phyloP scores from a whole-genome alignment of 1,140 invertebrate species.

The Galleria mellonella region DNA sequence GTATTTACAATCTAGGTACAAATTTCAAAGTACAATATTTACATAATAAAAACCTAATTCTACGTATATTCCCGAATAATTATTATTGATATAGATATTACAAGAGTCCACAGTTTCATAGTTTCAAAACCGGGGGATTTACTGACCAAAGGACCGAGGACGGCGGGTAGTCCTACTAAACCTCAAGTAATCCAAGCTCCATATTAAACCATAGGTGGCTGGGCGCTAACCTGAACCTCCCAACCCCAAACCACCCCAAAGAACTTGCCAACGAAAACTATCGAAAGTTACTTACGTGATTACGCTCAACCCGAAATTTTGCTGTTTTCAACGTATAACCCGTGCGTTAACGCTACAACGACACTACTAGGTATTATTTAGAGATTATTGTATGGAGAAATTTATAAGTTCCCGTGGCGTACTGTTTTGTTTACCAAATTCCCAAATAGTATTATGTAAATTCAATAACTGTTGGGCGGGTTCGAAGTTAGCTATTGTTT shows the following conservation, averaged over 20 bases:
- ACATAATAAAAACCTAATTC: too few relatives aligned
- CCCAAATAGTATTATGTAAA: conserved; percentile 47
- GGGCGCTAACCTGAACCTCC: conserved; percentile 41
- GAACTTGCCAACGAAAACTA: conserved; percentile 53
- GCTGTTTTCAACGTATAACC: conserved; percentile 38
- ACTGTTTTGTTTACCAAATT: conserved; percentile 30
- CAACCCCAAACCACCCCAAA: conserved; percentile 34
- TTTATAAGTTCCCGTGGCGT: conserved; percentile 44
- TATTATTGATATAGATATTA: too few relatives aligned
- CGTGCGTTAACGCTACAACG: conserved; percentile 25
- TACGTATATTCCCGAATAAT: too few relatives aligned
- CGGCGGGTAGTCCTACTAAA: conserved; percentile 42
- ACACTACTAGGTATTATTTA: conserved; percentile 32
- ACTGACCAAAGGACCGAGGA: conserved; percentile 46
- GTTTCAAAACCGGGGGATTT: conserved; percentile 44
- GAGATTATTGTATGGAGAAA: conserved; percentile 49
- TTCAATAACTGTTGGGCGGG: conserved; percentile 29
- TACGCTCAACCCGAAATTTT: conserved; percentile 30
- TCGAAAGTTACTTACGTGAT: conserved; percentile 63
- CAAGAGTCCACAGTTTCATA: conserved; percentile 17
- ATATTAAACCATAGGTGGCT: conserved; percentile 57
- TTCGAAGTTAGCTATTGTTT: conserved; percentile 27
- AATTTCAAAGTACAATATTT: too few relatives aligned
- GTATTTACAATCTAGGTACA: too few relatives aligned
- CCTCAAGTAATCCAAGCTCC: conserved; percentile 60